Evolutionary conservation across 2,888 invertebrate species (phyloP).

Genomic region (Fragum sueziense): DNA sequence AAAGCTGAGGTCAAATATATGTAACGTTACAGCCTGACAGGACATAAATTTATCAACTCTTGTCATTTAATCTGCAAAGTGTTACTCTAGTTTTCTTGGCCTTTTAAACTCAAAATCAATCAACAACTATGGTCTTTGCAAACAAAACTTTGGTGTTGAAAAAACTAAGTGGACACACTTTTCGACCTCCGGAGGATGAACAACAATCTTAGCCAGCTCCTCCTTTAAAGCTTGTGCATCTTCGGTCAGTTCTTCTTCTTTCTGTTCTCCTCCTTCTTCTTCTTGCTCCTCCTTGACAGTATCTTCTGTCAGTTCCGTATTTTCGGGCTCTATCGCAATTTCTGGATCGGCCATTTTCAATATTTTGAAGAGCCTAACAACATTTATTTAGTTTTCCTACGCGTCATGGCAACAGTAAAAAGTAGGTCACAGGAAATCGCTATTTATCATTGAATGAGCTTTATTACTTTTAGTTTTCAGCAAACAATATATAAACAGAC

Average conservation of each 20-base stretch:
- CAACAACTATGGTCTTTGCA: too few species aligned
- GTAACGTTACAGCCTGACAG: too few species aligned
- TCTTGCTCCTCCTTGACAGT: constrained; percentile 59
- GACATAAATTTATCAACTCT: too few species aligned
- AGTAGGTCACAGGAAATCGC: too few species aligned
- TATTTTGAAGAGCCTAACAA: constrained; percentile 43
- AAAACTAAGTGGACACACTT: constrained; percentile 45
- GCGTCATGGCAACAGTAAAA: constrained; percentile 69
- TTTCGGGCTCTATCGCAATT: constrained; percentile 41
- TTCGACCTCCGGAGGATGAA: constrained; percentile 73
- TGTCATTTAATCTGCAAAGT: too few species aligned
- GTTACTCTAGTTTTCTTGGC: too few species aligned
- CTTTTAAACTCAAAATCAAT: too few species aligned
- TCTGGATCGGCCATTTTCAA: constrained; percentile 49
- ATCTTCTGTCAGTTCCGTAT: constrained; percentile 53
- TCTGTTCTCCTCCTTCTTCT: constrained; percentile 57
- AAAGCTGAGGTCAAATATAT: too few species aligned
- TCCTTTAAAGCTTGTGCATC: constrained; percentile 76
- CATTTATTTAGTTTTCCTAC: constrained; percentile 62
- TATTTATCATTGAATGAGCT: too few species aligned
- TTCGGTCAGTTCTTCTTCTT: constrained; percentile 64
- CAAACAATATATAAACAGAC: too few species aligned
- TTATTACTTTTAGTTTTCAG: too few species aligned
- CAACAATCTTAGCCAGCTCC: constrained; percentile 77
- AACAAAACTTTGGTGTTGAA: too few species aligned